Percentiles rank a stretch among this genome's conserved stretches.
These are phyloP conservation scores for Bombus superbus DNA, from an alignment of 1,140 invertebrate species.

Conservation along the genomic window DNA sequence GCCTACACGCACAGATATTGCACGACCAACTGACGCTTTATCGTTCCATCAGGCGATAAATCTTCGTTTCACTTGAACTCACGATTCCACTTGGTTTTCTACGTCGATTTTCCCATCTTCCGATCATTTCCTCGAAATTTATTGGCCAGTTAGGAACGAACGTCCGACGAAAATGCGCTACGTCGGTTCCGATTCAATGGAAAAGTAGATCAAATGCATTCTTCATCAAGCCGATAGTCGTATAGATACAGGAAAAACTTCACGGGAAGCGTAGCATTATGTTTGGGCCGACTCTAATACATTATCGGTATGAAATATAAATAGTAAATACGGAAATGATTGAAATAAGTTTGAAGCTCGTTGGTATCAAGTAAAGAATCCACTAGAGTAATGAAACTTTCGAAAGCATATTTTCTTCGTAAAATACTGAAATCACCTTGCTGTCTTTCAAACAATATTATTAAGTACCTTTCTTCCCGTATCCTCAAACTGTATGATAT, in stretches of 20 bases:
- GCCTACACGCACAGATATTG: neutral
- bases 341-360: too few relatives aligned
- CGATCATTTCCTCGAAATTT: neutral
- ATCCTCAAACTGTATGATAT: neutral
- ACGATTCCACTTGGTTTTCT: neutral
- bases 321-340: too few relatives aligned
- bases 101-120: neutral
- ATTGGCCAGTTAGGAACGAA: neutral
- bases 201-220: too few relatives aligned
- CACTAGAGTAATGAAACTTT: neutral
- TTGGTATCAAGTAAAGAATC: too few relatives aligned
- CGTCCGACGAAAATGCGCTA: neutral
- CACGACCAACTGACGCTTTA: conserved; percentile 29
- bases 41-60: conserved; percentile 43
- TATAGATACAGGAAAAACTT: too few relatives aligned
- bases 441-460: too few relatives aligned
- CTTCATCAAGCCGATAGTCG: too few relatives aligned
- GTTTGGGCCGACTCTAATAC: too few relatives aligned
- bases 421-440: neutral
- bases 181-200: too few relatives aligned
- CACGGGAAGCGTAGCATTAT: too few relatives aligned
- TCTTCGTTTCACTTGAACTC: conserved; percentile 47
- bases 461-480: too few relatives aligned
- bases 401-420: neutral
- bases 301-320: too few relatives aligned